Conservation (phyloP, 2,113 vertebrate genomes). For the Pteronura brasiliensis region DNA sequence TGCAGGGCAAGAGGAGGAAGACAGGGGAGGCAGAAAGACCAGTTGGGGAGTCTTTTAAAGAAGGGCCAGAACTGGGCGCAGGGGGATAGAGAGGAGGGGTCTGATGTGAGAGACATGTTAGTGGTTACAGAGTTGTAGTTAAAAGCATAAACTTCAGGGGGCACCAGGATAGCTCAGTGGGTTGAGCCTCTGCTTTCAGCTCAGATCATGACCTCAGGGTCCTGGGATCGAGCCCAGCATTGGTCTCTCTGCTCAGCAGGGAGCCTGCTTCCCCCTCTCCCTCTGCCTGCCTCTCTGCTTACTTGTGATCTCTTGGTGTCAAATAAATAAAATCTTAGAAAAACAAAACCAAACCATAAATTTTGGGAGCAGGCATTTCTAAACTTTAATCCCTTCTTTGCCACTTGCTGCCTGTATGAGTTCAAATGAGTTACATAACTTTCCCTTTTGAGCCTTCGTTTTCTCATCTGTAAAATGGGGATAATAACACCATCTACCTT, state of each 20-base stretch:
- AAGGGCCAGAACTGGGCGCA: neutral
- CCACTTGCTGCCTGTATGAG: neutral
- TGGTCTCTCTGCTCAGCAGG: too few species aligned
- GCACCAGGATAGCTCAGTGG: too few species aligned
- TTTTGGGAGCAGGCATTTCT: neutral
- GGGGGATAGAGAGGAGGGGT: neutral
- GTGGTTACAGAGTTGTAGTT: neutral
- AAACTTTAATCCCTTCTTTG: neutral
- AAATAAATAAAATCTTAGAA: too few species aligned
- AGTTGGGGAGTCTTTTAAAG: neutral
- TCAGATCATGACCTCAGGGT: too few species aligned
- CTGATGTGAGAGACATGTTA: neutral
- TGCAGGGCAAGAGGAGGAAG: neutral
- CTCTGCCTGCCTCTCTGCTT: too few species aligned
- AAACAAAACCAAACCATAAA: too few species aligned
- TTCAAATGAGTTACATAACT: neutral
- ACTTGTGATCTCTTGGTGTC: too few species aligned
- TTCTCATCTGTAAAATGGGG: neutral
- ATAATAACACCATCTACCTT: neutral
- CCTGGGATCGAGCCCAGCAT: too few species aligned
- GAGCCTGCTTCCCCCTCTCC: too few species aligned
- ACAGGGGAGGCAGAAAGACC: neutral
- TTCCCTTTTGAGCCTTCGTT: neutral
- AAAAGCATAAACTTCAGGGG: neutral
- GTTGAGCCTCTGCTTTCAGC: too few species aligned